phyloP scores from a whole-genome alignment of 2,888 invertebrate genomes.

The Clepsis dumicolana region DNA sequence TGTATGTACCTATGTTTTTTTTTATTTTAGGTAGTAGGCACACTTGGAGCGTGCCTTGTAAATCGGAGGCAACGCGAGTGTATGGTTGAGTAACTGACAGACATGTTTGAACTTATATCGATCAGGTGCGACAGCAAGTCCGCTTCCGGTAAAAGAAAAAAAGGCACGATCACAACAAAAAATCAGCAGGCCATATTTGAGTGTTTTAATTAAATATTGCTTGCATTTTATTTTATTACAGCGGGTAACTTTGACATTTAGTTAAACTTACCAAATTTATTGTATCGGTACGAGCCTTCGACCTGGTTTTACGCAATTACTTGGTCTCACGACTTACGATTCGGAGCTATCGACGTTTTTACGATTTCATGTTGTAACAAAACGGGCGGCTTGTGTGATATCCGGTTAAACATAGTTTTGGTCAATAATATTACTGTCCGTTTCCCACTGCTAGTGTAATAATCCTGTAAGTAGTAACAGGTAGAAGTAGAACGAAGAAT shows the following conservation, averaged over 20 bases:
- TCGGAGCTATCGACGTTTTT: constrained; percentile 18
- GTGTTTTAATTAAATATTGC: constrained; percentile 18
- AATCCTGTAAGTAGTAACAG: too few species aligned
- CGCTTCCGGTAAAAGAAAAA: constrained; percentile 57
- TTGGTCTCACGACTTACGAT: constrained; percentile 40
- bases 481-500: too few species aligned
- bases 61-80: constrained; percentile 52
- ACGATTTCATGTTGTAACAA: constrained; percentile 37
- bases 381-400: constrained; percentile 18
- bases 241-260: constrained; percentile 37
- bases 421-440: neutral
- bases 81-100: constrained; percentile 76
- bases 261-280: constrained; percentile 33
- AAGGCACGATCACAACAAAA: constrained; percentile 17
- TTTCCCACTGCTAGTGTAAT: too few species aligned
- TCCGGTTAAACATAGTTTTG: neutral
- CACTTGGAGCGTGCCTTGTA: neutral
- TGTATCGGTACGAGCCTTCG: constrained; percentile 38
- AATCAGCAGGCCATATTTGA: constrained; percentile 16
- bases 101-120: constrained; percentile 71
- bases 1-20: too few species aligned
- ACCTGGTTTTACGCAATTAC: constrained; percentile 43
- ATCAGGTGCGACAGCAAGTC: constrained; percentile 72
- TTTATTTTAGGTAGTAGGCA: neutral
- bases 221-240: constrained; percentile 22